Conservation (phyloP, 2,888 invertebrate genomes). For the Phalera bucephala region DNA sequence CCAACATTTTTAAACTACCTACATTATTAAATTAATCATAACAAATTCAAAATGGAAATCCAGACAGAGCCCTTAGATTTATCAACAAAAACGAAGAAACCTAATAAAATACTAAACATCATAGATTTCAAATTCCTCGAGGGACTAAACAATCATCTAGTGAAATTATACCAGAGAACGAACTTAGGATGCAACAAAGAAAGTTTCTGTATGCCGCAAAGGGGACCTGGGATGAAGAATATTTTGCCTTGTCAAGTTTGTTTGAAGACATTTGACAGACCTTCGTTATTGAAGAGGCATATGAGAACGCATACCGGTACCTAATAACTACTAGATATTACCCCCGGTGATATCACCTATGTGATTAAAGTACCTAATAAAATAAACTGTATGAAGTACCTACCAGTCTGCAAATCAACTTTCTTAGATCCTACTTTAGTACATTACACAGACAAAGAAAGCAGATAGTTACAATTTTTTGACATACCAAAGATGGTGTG, state of each 20-base stretch:
- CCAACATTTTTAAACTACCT: too few relatives aligned
- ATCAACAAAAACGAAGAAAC: conserved; percentile 49
- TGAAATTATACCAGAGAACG: conserved; percentile 67
- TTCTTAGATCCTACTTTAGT: too few relatives aligned
- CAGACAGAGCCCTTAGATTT: conserved; percentile 73
- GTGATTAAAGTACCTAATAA: too few relatives aligned
- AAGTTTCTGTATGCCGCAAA: conserved; percentile 30
- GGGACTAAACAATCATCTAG: conserved; percentile 67
- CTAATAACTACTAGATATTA: too few relatives aligned
- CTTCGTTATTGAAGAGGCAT: conserved; percentile 86
- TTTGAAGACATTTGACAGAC: conserved; percentile 86
- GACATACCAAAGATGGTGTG: too few relatives aligned
- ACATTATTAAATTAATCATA: too few relatives aligned
- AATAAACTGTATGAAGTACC: too few relatives aligned
- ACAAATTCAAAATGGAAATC: conserved; percentile 60
- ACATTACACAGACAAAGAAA: too few relatives aligned
- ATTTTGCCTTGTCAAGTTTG: conserved; percentile 84
- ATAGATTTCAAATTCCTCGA: conserved; percentile 68
- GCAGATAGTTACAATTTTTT: too few relatives aligned
- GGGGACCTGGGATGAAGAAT: conserved; percentile 46
- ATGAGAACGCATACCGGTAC: conserved; percentile 87
- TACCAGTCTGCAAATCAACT: too few relatives aligned
- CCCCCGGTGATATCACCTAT: too few relatives aligned
- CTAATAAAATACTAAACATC: conserved; percentile 50
- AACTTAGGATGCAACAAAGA: conserved; percentile 43